Base-by-base conservation (phyloP, 1,140 invertebrate species). In the Zaprionus capensis region DNA sequence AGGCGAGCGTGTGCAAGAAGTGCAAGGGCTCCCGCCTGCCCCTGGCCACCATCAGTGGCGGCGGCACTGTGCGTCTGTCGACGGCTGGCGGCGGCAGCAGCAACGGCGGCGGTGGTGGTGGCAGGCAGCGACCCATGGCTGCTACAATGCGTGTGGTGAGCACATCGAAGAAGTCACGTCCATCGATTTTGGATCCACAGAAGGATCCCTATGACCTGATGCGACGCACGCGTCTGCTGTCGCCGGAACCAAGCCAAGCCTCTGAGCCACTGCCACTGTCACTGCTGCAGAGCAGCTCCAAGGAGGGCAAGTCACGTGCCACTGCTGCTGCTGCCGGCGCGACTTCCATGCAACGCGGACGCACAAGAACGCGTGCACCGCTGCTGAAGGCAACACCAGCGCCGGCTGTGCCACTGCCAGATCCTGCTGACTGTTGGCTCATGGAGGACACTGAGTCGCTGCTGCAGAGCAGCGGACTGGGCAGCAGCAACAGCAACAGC, bases 161-260 rank as follows among this genome's bases (percentile, higher is more conserved):
- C 57, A 91, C 93, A 44, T 91, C 93, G n/a, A 92, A 92, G 31
- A 95, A 95, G 76, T 93, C 94, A 53, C 93, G 95, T 80, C 95
- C 95, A 49, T 94, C 94, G 31, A 96, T 95, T 79, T 71, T 94
- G 61, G 93, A 95, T 91, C 92, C 93, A 38, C 94, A 94, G 84
- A 94, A 93, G 74, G 96, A 97, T 93, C 96, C 96, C 1, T 97
- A 97, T 93, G 96, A 97, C 92, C 94, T 96, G 67, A 96, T 97
- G 95, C 94, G 96, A 82, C 93, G 96, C 64, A 96, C 95, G 75
- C 94, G 96, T 76, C 87, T 97, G 71, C 93, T 94, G 46, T 95
- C 95, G 20, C 95, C 95, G 7, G 92, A 92, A 58, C 91, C 91
- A 5, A 81, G 85, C 69, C 31, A 34, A 34, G 46, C 38, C 20